Base-by-base conservation (phyloP, 1,140 invertebrate genomes). In the Cataglyphis hispanica region DNA sequence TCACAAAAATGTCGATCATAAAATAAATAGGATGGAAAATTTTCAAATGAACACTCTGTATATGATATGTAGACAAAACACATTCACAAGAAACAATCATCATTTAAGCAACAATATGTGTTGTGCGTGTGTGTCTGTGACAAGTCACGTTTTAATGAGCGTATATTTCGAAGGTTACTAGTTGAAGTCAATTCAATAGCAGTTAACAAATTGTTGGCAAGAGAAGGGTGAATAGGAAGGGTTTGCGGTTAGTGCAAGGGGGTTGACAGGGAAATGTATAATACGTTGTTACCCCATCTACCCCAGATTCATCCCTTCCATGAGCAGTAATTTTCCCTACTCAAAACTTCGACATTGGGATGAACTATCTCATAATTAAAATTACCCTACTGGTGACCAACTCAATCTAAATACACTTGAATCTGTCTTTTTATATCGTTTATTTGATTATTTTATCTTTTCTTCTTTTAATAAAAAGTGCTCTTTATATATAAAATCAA, bases 241-340 rank as follows among this genome's bases (percentile, higher is more conserved):
- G 89, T 88, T 92, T 93, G 94, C 87, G 93, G 94, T 94, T 91
- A 91, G 87, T 86, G 87, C 88, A 86, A 89, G 83, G 70, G 88
- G 92, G 91, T 90, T 92, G 90, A 91, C 88, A 87, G 87, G 84
- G 83, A 85, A 88, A 87, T 91, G 84, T 86, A 94, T 94, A 94
- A 94, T 94, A 94, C 94, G 94, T 94, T 94, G 94, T 94, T 95
- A 95, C 93, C 92, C 93, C 92, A 91, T 91, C 92, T 86, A 91
- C 87, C 16, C 46, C 66, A 60, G 50, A 53, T 77, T 85, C 63
- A 58, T 37, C 76, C 89, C 75, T 88, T 89, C 85, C 75, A 85
- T 78, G 87, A 84, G 78, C 88, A 89, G 91, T 92, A 92, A 92
- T 92, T 92, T 91, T 87, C 88, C 87, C 87, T 50, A 46, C 78